A percentile compares a stretch with the other conserved stretches of the same genome.
phyloP scores from a whole-genome alignment of 1,140 invertebrate species.

The Elymnias hypermnestra region DNA sequence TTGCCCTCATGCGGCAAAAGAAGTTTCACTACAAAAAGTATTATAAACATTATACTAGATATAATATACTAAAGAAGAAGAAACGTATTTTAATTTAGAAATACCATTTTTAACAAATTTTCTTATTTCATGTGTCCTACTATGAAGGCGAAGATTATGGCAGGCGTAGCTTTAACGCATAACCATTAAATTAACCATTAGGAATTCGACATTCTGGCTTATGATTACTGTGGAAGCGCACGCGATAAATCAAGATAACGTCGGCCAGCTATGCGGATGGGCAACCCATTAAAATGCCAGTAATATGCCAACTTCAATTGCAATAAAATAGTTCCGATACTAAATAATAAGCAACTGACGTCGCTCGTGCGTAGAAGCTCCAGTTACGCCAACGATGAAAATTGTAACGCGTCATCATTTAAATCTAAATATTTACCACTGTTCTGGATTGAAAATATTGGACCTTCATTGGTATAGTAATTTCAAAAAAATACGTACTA shows the following conservation, averaged over 20 bases:
- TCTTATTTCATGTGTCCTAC: background rate
- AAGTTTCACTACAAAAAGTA: no score
- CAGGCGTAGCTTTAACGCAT: slow-evolving; percentile 32
- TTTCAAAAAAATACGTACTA: no score
- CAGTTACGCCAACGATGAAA: slow-evolving; percentile 11
- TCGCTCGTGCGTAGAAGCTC: slow-evolving; percentile 32
- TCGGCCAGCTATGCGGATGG: slow-evolving; percentile 60
- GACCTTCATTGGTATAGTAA: no score
- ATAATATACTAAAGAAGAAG: no score
- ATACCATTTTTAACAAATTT: background rate
- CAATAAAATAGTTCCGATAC: slow-evolving; percentile 42
- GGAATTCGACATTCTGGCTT: slow-evolving; percentile 42
- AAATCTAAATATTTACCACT: slow-evolving; percentile 1
- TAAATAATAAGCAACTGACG: slow-evolving; percentile 40
- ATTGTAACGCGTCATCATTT: slow-evolving; percentile 7
- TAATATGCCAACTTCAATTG: slow-evolving; percentile 56
- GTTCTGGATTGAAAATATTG: background rate
- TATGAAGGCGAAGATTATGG: background rate
- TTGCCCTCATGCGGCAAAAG: no score
- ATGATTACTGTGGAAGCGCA: slow-evolving; percentile 31
- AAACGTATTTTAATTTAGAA: no score
- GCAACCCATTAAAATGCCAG: slow-evolving; percentile 59
- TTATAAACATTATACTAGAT: no score
- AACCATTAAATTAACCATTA: slow-evolving; percentile 52
- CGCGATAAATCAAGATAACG: slow-evolving; percentile 66